Percentiles rank a stretch among this genome's conserved stretches.
These are phyloP conservation scores for Ellobius talpinus DNA, from an alignment of 2,113 vertebrate genomes.

Conservation along the genomic window DNA sequence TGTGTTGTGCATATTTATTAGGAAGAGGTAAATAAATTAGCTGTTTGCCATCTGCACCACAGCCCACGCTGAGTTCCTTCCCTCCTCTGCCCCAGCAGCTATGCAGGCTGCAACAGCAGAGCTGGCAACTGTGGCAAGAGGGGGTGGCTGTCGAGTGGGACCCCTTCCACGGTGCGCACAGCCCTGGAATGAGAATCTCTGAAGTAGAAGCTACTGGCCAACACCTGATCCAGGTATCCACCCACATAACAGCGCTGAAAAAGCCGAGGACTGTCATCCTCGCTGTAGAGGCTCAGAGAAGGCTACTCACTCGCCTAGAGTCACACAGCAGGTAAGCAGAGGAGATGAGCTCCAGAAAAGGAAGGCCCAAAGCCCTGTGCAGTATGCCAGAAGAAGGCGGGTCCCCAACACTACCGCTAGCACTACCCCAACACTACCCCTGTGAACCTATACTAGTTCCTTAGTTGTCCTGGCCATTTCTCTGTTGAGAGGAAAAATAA, in stretches of 20 bases:
- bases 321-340: background rate
- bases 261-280: background rate
- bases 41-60: slow-evolving; percentile 69
- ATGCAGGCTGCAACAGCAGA: background rate
- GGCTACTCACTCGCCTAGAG: background rate
- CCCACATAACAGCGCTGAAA: background rate
- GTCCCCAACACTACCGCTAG: background rate
- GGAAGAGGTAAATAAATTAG: slow-evolving; percentile 76
- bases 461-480: background rate
- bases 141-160: background rate
- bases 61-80: background rate
- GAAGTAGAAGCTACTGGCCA: background rate
- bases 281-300: background rate
- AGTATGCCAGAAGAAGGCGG: background rate
- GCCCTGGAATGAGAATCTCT: background rate
- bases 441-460: background rate
- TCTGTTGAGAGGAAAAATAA: background rate
- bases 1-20: slow-evolving; percentile 81
- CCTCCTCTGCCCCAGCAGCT: background rate
- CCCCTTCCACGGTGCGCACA: background rate
- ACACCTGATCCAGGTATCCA: background rate
- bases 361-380: background rate
- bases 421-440: background rate
- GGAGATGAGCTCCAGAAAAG: background rate
- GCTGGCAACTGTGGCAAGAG: background rate